A percentile compares a stretch with the other conserved stretches of the same genome.
Evolutionary conservation across 2,113 vertebrate genomes (phyloP).

Genomic region (Caretta caretta): DNA sequence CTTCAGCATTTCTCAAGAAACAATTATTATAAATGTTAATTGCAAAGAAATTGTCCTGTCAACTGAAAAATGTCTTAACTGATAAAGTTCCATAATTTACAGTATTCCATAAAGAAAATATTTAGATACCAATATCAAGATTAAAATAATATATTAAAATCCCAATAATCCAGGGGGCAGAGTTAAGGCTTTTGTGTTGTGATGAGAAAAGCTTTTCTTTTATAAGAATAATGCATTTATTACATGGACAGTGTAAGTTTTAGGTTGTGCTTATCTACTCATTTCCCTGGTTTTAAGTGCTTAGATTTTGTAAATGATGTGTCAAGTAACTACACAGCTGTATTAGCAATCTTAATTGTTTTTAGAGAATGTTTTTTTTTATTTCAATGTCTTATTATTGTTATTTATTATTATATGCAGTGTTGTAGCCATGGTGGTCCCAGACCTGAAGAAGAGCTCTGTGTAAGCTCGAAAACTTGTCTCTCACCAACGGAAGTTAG

Average conservation of each 20-base stretch:
- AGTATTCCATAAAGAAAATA: neutral
- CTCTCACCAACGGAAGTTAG: neutral
- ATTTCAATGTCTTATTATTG: neutral
- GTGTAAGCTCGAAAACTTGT: neutral
- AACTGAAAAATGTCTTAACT: neutral
- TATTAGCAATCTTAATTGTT: neutral
- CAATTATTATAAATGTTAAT: neutral
- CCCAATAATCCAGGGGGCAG: neutral
- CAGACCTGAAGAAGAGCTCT: neutral
- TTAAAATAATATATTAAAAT: neutral
- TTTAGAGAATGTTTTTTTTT: neutral
- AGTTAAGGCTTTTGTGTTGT: neutral
- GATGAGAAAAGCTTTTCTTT: neutral
- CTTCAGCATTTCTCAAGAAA: neutral
- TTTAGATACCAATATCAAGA: neutral
- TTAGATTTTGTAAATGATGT: neutral
- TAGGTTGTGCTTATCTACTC: neutral
- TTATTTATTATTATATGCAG: neutral
- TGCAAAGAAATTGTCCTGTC: neutral
- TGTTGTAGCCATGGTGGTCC: neutral
- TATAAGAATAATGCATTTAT: neutral
- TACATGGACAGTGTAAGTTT: neutral
- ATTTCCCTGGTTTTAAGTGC: neutral
- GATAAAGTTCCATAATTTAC: neutral
- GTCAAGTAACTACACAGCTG: neutral